phyloP scores from a whole-genome alignment of 1,140 invertebrate species.

The Hermetia illucens region DNA sequence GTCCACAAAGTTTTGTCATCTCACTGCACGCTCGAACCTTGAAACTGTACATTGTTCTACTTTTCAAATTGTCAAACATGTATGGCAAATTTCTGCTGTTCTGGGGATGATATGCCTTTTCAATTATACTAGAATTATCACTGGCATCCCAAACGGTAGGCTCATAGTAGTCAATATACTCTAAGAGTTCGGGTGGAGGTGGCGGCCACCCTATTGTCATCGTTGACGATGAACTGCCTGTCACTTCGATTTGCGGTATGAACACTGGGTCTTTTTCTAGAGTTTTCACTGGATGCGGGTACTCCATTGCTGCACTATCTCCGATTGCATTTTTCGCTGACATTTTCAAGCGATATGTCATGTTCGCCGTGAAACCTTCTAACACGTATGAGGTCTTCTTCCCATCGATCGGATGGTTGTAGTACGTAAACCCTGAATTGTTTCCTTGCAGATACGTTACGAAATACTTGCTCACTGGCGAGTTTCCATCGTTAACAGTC shows the following conservation, averaged over 20 bases:
- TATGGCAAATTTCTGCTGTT: slow-evolving; percentile 48
- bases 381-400: slow-evolving; percentile 47
- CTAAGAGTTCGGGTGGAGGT: slow-evolving; percentile 45
- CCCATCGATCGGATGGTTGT: slow-evolving; percentile 36
- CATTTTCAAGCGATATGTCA: slow-evolving; percentile 42
- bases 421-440: slow-evolving; percentile 31
- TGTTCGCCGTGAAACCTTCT: slow-evolving; percentile 41
- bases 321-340: slow-evolving; percentile 39
- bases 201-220: slow-evolving; percentile 63
- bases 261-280: slow-evolving; percentile 58
- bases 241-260: slow-evolving; percentile 58
- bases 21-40: slow-evolving; percentile 61
- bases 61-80: slow-evolving; percentile 59
- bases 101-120: slow-evolving; percentile 45
- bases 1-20: slow-evolving; percentile 56
- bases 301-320: slow-evolving; percentile 29
- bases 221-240: slow-evolving; percentile 58
- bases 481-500: slow-evolving; percentile 65
- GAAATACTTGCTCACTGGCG: slow-evolving; percentile 47
- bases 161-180: slow-evolving; percentile 62
- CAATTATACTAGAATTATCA: slow-evolving; percentile 34
- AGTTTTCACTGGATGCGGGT: slow-evolving; percentile 40
- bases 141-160: slow-evolving; percentile 47
- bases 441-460: slow-evolving; percentile 45
- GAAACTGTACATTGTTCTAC: slow-evolving; percentile 63